A percentile compares a stretch with the other conserved stretches of the same genome.
These are phyloP conservation scores for Zeugodacus cucurbitae DNA, from an alignment of 1,140 invertebrate species.

Conservation along the genomic window DNA sequence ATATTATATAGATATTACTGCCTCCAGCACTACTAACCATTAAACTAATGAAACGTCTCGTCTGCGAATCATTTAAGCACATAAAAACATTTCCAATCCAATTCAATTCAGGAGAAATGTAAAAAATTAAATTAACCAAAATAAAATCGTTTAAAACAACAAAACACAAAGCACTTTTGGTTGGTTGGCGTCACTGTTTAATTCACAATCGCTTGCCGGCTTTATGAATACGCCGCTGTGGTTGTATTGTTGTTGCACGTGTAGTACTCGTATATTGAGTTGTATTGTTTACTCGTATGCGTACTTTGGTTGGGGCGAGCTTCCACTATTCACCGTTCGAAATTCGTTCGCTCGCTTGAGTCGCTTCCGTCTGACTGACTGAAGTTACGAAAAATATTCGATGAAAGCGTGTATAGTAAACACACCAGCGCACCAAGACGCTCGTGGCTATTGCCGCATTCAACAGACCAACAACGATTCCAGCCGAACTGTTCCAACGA, in stretches of 20 bases:
- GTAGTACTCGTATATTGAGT: not conserved
- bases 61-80: not conserved
- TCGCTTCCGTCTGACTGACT: constrained; percentile 46
- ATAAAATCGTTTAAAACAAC: not conserved
- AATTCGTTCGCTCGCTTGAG: constrained; percentile 41
- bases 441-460: constrained; percentile 6
- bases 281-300: not conserved
- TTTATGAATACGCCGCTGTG: not conserved
- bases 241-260: constrained; percentile 3
- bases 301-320: constrained; percentile 3
- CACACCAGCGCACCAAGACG: not conserved
- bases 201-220: not conserved
- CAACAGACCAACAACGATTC: constrained; percentile 15
- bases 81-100: not conserved
- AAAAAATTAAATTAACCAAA: not conserved
- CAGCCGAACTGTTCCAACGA: constrained; percentile 17
- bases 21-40: not conserved
- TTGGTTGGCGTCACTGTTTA: not conserved
- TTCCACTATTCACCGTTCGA: not conserved
- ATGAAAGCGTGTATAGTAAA: constrained; percentile 33
- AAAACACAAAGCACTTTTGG: not conserved
- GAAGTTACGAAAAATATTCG: constrained; percentile 37
- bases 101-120: not conserved
- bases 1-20: not conserved
- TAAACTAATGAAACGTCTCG: not conserved